These are phyloP conservation scores for Zaprionus inermis DNA, from an alignment of 1,140 invertebrate genomes.

Conservation along the genomic window DNA sequence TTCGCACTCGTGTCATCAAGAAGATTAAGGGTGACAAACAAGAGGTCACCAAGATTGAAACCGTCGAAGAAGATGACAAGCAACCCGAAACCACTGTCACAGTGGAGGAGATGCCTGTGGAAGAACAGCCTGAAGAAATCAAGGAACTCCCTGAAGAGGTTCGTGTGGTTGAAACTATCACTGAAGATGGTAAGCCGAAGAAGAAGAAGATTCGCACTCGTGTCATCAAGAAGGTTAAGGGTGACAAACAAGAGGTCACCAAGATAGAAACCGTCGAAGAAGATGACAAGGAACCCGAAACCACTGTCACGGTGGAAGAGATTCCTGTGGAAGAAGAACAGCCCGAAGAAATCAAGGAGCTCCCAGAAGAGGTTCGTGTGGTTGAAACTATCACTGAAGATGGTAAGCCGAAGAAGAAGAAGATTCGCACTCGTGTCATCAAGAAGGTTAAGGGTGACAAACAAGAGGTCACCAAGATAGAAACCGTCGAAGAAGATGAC, in stretches of 20 bases:
- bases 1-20: conserved; percentile 65
- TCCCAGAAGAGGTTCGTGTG: conserved; percentile 36
- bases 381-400: conserved; percentile 25
- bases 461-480: conserved; percentile 78
- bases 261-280: conserved; percentile 83
- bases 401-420: conserved; percentile 34
- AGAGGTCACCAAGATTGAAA: conserved; percentile 79
- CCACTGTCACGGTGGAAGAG: conserved; percentile 62
- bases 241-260: conserved; percentile 73
- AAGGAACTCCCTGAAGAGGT: conserved; percentile 37
- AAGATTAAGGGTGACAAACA: conserved; percentile 73
- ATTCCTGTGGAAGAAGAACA: conserved; percentile 30
- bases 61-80: conserved; percentile 82
- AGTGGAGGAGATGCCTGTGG: conserved; percentile 46
- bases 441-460: conserved; percentile 73
- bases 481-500: conserved; percentile 83
- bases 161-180: conserved; percentile 19
- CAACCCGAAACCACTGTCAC: conserved; percentile 70
- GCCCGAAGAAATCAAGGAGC: conserved; percentile 32
- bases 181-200: conserved; percentile 26
- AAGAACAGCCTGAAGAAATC: conserved; percentile 27
- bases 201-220: conserved; percentile 58
- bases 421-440: conserved; percentile 62
- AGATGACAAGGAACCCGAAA: conserved; percentile 76
- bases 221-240: conserved; percentile 70